Percentiles rank a stretch among this genome's conserved stretches.
phyloP scores from a whole-genome alignment of 2,888 invertebrate species.

The Phalangium opilio region DNA sequence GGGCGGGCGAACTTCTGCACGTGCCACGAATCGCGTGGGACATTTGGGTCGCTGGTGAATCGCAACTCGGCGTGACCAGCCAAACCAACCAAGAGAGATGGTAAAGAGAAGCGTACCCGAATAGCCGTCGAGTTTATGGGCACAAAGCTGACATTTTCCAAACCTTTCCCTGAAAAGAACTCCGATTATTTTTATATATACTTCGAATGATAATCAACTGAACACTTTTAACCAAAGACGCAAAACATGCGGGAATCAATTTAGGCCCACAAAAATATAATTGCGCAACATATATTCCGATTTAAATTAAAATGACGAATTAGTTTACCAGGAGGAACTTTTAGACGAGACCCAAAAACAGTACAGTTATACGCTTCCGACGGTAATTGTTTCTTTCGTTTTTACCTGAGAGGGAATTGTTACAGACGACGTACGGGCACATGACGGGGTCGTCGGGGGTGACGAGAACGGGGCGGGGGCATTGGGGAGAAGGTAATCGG shows the following conservation, averaged over 20 bases:
- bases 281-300: no score
- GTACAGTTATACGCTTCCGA: background rate
- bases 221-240: no score
- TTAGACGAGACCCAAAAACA: no score
- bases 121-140: constrained; percentile 63
- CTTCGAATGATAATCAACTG: background rate
- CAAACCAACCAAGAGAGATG: constrained; percentile 63
- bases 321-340: no score
- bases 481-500: constrained; percentile 17
- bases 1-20: constrained; percentile 74
- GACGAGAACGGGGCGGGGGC: constrained; percentile 17
- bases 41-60: constrained; percentile 48
- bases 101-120: constrained; percentile 64
- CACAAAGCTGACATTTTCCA: constrained; percentile 29
- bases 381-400: background rate
- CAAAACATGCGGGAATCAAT: no score
- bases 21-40: constrained; percentile 43
- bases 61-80: constrained; percentile 73
- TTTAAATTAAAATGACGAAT: no score
- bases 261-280: no score
- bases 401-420: constrained; percentile 19
- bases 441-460: constrained; percentile 20
- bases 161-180: constrained; percentile 17
- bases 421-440: constrained; percentile 22
- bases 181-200: background rate